These are phyloP conservation scores for Lordiphosa collinella DNA, from an alignment of 1,140 invertebrate species.

Conservation along the genomic window DNA sequence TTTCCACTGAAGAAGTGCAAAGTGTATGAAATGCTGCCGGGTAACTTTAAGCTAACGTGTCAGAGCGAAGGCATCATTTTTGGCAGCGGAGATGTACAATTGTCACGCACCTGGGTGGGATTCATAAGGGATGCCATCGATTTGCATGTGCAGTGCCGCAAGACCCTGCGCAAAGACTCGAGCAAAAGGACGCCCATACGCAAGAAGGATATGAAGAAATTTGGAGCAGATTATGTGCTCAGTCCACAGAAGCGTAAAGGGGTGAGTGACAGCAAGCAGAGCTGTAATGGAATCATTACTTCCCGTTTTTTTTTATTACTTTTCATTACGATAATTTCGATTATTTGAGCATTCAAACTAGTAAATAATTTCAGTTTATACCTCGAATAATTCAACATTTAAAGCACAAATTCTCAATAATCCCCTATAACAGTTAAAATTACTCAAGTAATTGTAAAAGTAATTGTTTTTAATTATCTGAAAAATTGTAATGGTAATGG, in stretches of 20 bases:
- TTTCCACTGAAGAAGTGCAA: slow-evolving; percentile 84
- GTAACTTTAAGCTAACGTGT: slow-evolving; percentile 82
- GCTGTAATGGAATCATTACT: too few species aligned
- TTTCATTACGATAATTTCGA: too few species aligned
- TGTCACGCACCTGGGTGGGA: slow-evolving; percentile 82
- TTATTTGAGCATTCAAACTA: too few species aligned
- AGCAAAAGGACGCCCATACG: slow-evolving; percentile 82
- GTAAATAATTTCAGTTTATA: too few species aligned
- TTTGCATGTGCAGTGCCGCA: slow-evolving; percentile 81
- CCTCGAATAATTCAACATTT: too few species aligned
- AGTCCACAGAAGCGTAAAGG: slow-evolving; percentile 71
- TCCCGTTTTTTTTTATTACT: too few species aligned
- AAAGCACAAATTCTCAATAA: too few species aligned
- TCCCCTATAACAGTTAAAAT: too few species aligned
- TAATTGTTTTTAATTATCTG: too few species aligned
- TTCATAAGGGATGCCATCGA: slow-evolving; percentile 82
- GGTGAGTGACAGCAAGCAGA: slow-evolving; percentile 31
- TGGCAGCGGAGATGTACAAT: slow-evolving; percentile 81
- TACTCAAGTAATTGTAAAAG: too few species aligned
- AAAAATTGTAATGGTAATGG: too few species aligned
- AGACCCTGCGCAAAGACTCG: slow-evolving; percentile 83
- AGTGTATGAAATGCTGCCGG: slow-evolving; percentile 81
- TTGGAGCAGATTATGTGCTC: slow-evolving; percentile 76
- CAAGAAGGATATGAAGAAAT: slow-evolving; percentile 81
- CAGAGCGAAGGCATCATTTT: slow-evolving; percentile 82